phyloP scores from a whole-genome alignment of 2,888 invertebrate species.

The Tortrix viridana region DNA sequence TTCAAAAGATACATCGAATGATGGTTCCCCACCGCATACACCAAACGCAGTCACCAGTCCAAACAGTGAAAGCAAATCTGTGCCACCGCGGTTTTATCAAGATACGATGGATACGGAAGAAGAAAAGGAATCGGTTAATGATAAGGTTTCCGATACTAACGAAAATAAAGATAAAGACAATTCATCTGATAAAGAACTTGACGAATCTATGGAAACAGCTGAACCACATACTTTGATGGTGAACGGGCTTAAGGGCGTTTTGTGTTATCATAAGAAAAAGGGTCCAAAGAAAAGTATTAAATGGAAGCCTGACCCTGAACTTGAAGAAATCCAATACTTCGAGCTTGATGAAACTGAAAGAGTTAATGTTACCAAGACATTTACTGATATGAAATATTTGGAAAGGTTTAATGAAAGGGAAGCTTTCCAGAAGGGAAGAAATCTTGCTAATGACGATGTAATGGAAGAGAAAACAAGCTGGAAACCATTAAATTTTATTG shows the following conservation, averaged over 20 bases:
- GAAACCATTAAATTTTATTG: slow-evolving; percentile 88
- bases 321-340: slow-evolving; percentile 94
- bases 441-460: slow-evolving; percentile 89
- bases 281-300: slow-evolving; percentile 91
- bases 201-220: slow-evolving; percentile 65
- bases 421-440: slow-evolving; percentile 90
- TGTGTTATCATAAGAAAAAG: slow-evolving; percentile 89
- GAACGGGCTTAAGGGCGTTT: slow-evolving; percentile 89
- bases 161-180: slow-evolving; percentile 55
- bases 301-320: slow-evolving; percentile 91
- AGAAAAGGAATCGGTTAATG: slow-evolving; percentile 76
- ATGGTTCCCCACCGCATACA: slow-evolving; percentile 82
- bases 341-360: slow-evolving; percentile 98
- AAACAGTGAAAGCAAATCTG: slow-evolving; percentile 73
- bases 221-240: slow-evolving; percentile 75
- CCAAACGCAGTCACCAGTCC: slow-evolving; percentile 79
- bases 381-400: slow-evolving; percentile 95
- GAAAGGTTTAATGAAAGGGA: slow-evolving; percentile 94
- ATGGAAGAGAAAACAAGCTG: slow-evolving; percentile 93
- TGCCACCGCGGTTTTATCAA: slow-evolving; percentile 93
- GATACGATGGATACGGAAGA: slow-evolving; percentile 92
- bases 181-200: slow-evolving; percentile 54
- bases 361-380: slow-evolving; percentile 96
- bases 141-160: slow-evolving; percentile 57
- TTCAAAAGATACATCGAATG: slow-evolving; percentile 85